Evolutionary conservation across 2,797 vertebrate genomes (phyloP).

Genomic region (Labeo calbasu): DNA sequence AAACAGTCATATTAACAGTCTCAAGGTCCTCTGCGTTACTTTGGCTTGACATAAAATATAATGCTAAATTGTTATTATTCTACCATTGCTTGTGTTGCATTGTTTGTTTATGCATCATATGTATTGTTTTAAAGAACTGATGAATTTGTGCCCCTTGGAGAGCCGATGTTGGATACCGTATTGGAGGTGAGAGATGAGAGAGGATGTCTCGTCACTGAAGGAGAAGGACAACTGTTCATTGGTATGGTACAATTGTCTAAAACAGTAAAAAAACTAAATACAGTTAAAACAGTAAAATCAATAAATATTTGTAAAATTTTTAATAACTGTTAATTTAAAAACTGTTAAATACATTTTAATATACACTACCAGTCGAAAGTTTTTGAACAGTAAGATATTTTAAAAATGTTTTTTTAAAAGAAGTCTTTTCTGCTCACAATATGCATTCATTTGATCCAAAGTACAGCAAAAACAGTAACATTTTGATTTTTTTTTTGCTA

Average conservation of each 20-base stretch:
- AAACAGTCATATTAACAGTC: background rate
- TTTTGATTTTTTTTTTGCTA: no score
- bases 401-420: no score
- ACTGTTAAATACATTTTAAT: no score
- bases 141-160: conserved; percentile 82
- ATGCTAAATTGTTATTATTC: background rate
- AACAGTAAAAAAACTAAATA: background rate
- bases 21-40: background rate
- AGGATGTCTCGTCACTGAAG: conserved; percentile 79
- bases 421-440: no score
- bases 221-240: conserved; percentile 92
- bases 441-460: no score
- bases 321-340: background rate
- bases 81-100: background rate
- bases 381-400: no score
- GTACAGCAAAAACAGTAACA: no score
- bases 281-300: background rate
- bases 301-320: background rate
- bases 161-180: conserved; percentile 83
- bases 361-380: background rate
- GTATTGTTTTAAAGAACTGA: conserved; percentile 68
- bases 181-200: conserved; percentile 86
- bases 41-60: background rate
- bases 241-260: conserved; percentile 71
- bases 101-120: conserved; percentile 11